phyloP scores from a whole-genome alignment of 2,113 vertebrate genomes.

The Sorex fumeus region DNA sequence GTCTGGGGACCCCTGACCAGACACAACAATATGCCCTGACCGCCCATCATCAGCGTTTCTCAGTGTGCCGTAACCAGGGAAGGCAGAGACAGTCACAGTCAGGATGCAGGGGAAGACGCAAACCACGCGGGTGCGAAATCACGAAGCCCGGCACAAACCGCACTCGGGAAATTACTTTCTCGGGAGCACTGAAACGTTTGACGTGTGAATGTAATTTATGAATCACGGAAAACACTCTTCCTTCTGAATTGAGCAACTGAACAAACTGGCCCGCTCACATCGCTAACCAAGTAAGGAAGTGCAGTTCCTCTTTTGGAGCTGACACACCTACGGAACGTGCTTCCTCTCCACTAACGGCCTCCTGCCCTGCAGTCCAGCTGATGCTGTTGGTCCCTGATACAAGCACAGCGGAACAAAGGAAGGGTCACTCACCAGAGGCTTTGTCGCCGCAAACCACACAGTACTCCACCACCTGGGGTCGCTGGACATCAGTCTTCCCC shows the following conservation, averaged over 20 bases:
- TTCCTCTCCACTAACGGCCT: not conserved
- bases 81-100: not conserved
- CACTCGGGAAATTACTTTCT: not conserved
- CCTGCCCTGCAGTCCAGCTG: not conserved
- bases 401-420: not conserved
- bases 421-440: constrained; percentile 94
- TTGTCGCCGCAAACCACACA: constrained; percentile 99
- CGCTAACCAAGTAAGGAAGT: not conserved
- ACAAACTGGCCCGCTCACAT: constrained; percentile 26
- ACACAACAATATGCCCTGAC: not conserved
- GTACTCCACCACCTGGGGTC: constrained; percentile 96
- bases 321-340: not conserved
- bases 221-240: not conserved
- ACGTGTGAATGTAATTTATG: not conserved
- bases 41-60: not conserved
- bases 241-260: constrained; percentile 32
- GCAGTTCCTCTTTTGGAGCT: not conserved
- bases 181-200: not conserved
- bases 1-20: not conserved
- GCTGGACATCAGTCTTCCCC: constrained; percentile 94
- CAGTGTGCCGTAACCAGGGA: not conserved
- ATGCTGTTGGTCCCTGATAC: not conserved
- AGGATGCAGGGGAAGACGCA: not conserved
- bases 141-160: no score
- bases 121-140: not conserved